Base-by-base conservation (phyloP, 1,140 invertebrate species). In the Pissodes strobi region DNA sequence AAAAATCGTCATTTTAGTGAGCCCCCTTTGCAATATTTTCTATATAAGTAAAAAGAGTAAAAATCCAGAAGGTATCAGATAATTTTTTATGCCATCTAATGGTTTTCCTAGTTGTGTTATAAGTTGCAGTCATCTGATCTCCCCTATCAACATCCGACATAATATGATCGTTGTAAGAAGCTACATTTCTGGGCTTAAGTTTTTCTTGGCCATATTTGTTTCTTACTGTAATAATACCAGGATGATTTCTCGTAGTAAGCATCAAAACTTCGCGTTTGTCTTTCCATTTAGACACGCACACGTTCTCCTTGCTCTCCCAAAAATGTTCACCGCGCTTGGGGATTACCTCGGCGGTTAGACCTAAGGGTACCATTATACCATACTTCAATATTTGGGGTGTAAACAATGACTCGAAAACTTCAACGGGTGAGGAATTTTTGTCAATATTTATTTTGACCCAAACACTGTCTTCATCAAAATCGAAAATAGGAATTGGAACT, bases 251-350 rank as follows among this genome's bases (percentile, higher is more conserved):
- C 10, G 72, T 74, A 6, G 71, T 68, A 49, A 77, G 63, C 18
- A 17, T 13, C 4, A 41, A 13, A 6, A 76, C 72, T 53, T 70
- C 67, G 6, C 71, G 58, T 41, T 71, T 74, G 21, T 79, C 75
- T 22, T 69, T 71, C 74, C 75, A 78, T 43, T 75, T 76, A 9
- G 61, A 66, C 0, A 78, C 70, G 34, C 34, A 30, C 15, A 52
- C 21, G 6, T 52, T 25, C 5, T 21, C 15, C 34, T 17, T 10
- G 1, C 49, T 6, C 17, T 30, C 3, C 49, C 49, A 52, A 21
- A 52, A 9, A 49, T 49, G 46, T 19, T 49, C 21, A 6, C 21
- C 21, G 9, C 23, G 18, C 15, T 46, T 21, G 22, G 1, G 48
- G 51, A 45, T 43, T 53, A 21, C 45, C 30, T 49, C 45, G 59